Base-by-base conservation (phyloP, 2,113 vertebrate genomes). In the Macroglossus sobrinus region DNA sequence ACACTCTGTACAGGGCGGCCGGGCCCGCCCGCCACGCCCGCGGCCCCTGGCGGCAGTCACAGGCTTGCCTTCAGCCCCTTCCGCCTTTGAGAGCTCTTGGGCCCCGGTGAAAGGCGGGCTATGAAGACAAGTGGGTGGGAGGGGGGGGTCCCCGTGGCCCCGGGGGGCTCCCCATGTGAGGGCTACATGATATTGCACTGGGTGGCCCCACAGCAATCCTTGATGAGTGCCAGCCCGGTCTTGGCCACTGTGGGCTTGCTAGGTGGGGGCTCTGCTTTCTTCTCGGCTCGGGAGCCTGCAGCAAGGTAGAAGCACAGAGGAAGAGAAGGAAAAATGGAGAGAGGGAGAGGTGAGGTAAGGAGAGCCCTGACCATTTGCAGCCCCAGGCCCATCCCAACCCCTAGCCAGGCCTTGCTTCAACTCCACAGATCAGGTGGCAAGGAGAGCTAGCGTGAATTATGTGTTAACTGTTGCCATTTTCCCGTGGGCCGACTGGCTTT, bases 191-290 rank as follows among this genome's bases (percentile, higher is more conserved):
- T 97, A 74, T 95, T 98, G 97, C 99, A 99, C 96, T 99, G 99
- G 47, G 99, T 99, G 97, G 99, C 98, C 84, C 99, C 99, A 11
- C 99, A 99, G 98, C 99, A 99, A 98, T 99, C 99, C 98, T 99
- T 99, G 91, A 99, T 99, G 90, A 99, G 98, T 53, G 99, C 99
- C 81, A 98, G 98, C 91, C 99, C 99, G n/a, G 99, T 99, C 98
- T 99, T 99, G 97, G 99, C 98, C 92, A 99, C 98, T 24, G 98
- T 99, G 53, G 99, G 99, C 98, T 99, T 99, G 99, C 98, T 99
- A 75, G 99, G 98, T 38, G 99, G 99, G 33, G 98, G 99, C 91
- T 99, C 99, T 12, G 98, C 98, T 98, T 99, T 99, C 99, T 99
- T 99, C 96, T 99, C 98, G 97, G 99, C 99, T 66, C 99, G 98